A percentile compares a stretch with the other conserved stretches of the same genome.
Evolutionary conservation across 35 echinoderm and acorn worm species (phyloP).

Genomic region (Hemicentrotus pulcherrimus): DNA sequence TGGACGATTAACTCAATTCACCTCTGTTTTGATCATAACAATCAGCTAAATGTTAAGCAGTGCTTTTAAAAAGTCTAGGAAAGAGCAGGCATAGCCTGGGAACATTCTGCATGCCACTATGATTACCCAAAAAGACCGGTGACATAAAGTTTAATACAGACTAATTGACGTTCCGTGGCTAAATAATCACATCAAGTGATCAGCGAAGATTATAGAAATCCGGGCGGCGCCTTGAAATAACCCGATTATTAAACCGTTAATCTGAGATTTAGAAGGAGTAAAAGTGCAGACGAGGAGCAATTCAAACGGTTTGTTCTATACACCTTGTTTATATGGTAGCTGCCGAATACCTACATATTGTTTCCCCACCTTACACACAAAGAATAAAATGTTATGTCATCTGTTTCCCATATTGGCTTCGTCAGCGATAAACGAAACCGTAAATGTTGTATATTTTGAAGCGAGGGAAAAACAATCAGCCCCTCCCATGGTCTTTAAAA

Average conservation of each 20-base stretch:
- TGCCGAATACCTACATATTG: not conserved
- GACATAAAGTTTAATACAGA: constrained; percentile 3
- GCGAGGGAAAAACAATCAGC: not conserved
- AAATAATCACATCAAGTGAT: not conserved
- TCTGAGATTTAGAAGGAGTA: not conserved
- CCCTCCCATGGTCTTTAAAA: too few relatives aligned
- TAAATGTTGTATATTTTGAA: not conserved
- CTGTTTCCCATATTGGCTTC: not conserved
- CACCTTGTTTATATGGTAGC: not conserved
- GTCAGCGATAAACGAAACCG: not conserved
- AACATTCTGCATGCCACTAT: not conserved
- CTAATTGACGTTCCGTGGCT: not conserved
- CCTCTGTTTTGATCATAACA: not conserved
- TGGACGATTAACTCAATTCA: not conserved
- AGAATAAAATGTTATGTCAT: not conserved
- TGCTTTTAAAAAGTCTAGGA: not conserved
- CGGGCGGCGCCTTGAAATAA: constrained; percentile 20
- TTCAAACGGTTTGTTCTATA: not conserved
- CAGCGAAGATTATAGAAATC: not conserved
- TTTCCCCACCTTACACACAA: not conserved
- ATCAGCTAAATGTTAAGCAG: not conserved
- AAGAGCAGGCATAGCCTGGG: not conserved
- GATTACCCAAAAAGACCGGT: not conserved
- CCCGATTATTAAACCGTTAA: constrained; percentile 26
- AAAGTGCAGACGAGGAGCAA: not conserved